Base-by-base conservation (phyloP, 2,113 vertebrate genomes). In the Isurus oxyrinchus region DNA sequence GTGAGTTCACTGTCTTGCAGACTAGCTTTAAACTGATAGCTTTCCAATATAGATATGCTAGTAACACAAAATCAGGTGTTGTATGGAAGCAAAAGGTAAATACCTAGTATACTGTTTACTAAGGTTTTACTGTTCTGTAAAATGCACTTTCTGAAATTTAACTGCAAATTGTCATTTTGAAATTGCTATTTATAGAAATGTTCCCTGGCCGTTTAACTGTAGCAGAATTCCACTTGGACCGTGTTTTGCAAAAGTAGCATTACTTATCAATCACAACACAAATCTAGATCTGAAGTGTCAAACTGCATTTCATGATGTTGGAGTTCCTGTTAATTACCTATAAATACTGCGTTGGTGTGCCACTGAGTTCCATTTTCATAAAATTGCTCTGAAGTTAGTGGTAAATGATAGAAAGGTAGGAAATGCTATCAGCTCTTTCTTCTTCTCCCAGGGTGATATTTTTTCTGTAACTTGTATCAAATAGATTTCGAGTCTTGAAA, bases 141-240 rank as follows among this genome's bases (percentile, higher is more conserved):
- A 95, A 95, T 67, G 31, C 63, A 69, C 3, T 69, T 95, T 49
- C 49, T 95, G 40, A 25, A 95, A 53, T 53, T 25, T 69, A 53
- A 69, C 66, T 69, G 94, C 66, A 53, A 94, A 44, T 94, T 67
- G 91, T 90, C 61, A 95, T 95, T 69, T 67, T 95, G 63, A 76
- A 76, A 76, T 25, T 66, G n/a, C 59, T 11, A 10, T 44, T 94
- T 67, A 67, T 95, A 11, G 23, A 67, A 69, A 23, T 95, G 23
- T 95, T 67, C 40, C 6, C 63, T 53, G 2, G 11, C 19, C 53
- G 8, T 95, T 95, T 69, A 95, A 95, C 25, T 69, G 3, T 14
- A 69, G 40, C 94, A 95, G 63, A 69, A 49, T 25, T 31, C 19
- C n/a, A 95, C 40, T 95, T 69, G 67, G 21, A 49, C n/a, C 1